These are phyloP conservation scores for Platalea minor DNA, from an alignment of 2,797 vertebrate species.

Conservation along the genomic window DNA sequence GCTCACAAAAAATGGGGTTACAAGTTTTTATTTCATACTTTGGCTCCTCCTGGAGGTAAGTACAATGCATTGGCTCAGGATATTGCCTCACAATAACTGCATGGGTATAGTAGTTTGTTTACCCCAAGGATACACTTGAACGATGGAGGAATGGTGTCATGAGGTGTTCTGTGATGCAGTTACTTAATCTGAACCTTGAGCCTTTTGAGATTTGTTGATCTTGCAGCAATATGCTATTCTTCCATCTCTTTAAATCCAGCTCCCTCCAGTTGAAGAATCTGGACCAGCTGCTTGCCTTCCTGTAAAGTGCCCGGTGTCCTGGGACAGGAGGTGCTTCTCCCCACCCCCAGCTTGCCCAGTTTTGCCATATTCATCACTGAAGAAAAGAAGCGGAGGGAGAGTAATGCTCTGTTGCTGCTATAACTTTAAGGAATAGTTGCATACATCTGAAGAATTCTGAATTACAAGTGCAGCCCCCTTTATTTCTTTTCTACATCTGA, in stretches of 20 bases:
- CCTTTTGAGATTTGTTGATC: slow-evolving; percentile 7
- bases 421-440: not conserved
- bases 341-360: not conserved
- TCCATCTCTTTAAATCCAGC: not conserved
- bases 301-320: not conserved
- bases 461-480: not conserved
- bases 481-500: not conserved
- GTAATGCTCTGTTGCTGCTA: not conserved
- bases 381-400: not conserved
- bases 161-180: not conserved
- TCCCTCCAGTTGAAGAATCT: not conserved
- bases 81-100: not conserved
- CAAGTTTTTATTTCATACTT: not conserved
- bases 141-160: not conserved
- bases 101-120: not conserved
- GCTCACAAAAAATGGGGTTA: not conserved
- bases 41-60: slow-evolving; percentile 31
- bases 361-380: not conserved
- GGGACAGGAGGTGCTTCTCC: not conserved
- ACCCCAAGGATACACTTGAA: not conserved
- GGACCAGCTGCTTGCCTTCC: not conserved
- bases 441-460: not conserved
- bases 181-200: not conserved
- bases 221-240: not conserved
- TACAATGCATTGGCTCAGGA: not conserved